phyloP scores from a whole-genome alignment of 2,888 invertebrate species.

The Schizotus pectinicornis region DNA sequence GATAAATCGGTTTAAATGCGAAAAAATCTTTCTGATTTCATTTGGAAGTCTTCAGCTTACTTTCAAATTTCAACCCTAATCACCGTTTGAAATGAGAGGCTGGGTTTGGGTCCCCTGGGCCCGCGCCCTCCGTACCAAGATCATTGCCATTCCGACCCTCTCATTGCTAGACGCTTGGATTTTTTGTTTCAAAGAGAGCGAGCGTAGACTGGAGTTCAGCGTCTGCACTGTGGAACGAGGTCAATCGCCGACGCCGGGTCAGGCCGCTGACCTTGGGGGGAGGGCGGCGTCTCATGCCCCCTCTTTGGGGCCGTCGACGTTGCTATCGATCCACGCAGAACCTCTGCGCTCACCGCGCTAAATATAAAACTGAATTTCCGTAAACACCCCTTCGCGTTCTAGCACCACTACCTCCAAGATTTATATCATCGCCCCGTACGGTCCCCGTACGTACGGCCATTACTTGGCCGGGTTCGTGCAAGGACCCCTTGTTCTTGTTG shows the following conservation, averaged over 20 bases:
- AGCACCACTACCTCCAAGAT: too few relatives aligned
- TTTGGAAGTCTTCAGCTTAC: too few relatives aligned
- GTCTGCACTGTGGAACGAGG: constrained; percentile 51
- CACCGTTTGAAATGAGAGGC: background rate
- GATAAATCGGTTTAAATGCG: too few relatives aligned
- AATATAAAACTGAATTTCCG: constrained; percentile 12
- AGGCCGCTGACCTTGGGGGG: constrained; percentile 53
- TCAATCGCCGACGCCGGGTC: constrained; percentile 54
- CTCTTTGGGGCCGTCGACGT: constrained; percentile 12
- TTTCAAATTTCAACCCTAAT: too few relatives aligned
- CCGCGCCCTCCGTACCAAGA: background rate
- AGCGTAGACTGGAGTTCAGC: constrained; percentile 31
- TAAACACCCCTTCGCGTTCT: constrained; percentile 10
- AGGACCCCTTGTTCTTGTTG: too few relatives aligned
- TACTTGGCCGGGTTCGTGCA: too few relatives aligned
- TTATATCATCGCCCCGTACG: background rate
- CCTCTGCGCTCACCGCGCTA: constrained; percentile 5
- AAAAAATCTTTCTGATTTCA: too few relatives aligned
- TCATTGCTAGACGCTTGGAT: background rate
- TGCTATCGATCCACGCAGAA: constrained; percentile 20
- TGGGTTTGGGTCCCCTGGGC: too few relatives aligned
- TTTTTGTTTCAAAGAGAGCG: constrained; percentile 1
- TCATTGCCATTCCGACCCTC: background rate
- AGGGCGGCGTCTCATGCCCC: constrained; percentile 32
- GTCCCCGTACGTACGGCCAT: too few relatives aligned